Evolutionary conservation across 2,888 invertebrate genomes (phyloP), one percentile per base, ranked within the genome.

Genomic region (Eupithecia subfuscata): DNA sequence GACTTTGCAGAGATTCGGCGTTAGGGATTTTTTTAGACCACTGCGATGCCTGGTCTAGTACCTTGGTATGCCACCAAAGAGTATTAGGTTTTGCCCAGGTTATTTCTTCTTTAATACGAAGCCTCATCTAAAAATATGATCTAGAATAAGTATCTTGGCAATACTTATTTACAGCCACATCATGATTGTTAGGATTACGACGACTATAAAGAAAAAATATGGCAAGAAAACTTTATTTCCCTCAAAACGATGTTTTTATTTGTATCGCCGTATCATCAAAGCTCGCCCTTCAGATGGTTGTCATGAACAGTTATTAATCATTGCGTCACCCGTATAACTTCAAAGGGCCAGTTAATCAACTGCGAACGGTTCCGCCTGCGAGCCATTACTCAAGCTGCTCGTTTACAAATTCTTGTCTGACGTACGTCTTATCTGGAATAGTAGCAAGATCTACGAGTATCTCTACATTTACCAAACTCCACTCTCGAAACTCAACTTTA

Each of bases 241-340:
- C 69, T 73, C 69, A 69, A 77, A 81, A 78, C 78, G 65, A 77
- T 83, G 80, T 83, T 85, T 82, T 82, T 82, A 81, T 84, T 84
- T 82, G 81, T 83, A 83, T 79, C 78, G 83, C 82, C 82, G 82
- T 85, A 84, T 83, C 82, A 80, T 84, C 81, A 79, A 83, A 83
- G 83, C 84, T 84, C 82, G 84, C 86, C 85, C 86, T 87, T 87
- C 85, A 86, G 88, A 86, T 84, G 88, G 89, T 90, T 90, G 90
- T 91, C 91, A 90, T 90, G 90, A 89, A 87, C 90, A 90, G 91
- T 91, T 91, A 92, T 92, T 91, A 92, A 92, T 92, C 91, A 92
- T 89, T 86, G 81, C 86, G 90, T 90, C 91, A 88, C 85, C 84
- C 85, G 86, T 88, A 86, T 83, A 87, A 89, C 91, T 91, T 92